Evolutionary conservation across 2,888 invertebrate genomes (phyloP).

Genomic region (Drosophila cognata): DNA sequence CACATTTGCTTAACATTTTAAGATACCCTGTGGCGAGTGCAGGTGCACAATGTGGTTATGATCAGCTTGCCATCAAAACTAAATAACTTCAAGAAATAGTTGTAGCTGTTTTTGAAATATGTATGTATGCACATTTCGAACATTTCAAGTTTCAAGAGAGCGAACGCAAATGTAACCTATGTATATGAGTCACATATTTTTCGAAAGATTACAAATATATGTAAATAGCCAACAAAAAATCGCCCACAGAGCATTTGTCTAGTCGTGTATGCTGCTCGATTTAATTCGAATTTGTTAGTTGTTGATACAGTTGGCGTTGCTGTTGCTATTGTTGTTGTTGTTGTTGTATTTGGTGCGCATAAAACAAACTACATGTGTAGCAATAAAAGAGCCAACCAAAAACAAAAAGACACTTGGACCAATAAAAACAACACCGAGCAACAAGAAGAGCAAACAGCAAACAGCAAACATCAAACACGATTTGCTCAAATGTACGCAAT

Average conservation of each 20-base stretch:
- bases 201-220: background rate
- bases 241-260: conserved; percentile 8
- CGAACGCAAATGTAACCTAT: background rate
- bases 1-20: conserved; percentile 58
- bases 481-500: conserved; percentile 84
- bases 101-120: background rate
- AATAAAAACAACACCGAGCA: conserved; percentile 69
- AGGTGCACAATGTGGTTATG: background rate
- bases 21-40: conserved; percentile 36
- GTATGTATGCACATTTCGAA: background rate
- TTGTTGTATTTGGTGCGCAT: conserved; percentile 61
- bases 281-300: conserved; percentile 32
- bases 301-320: conserved; percentile 7
- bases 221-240: background rate
- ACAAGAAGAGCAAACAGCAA: conserved; percentile 65
- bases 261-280: conserved; percentile 15
- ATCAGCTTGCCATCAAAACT: background rate
- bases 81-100: background rate
- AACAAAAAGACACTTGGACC: conserved; percentile 60
- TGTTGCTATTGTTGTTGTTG: conserved; percentile 25
- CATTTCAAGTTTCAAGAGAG: background rate
- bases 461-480: conserved; percentile 83
- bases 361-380: conserved; percentile 77
- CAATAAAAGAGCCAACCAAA: conserved; percentile 75
- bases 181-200: background rate